phyloP scores from a whole-genome alignment of 1,140 invertebrate genomes.

The Drosophila teissieri region DNA sequence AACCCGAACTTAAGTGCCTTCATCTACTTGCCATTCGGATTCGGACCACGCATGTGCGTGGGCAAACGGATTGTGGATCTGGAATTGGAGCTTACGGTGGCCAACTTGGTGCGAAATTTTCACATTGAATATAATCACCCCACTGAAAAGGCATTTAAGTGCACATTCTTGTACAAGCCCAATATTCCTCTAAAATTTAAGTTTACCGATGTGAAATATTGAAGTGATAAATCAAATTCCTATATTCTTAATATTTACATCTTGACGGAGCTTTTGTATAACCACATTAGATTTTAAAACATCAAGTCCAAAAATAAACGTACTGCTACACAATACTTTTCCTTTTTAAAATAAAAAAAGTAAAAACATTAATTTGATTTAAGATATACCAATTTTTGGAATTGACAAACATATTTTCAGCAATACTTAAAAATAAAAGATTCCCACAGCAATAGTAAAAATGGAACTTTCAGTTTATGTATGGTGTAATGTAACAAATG shows the following conservation, averaged over 20 bases:
- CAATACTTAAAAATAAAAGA: too few relatives aligned
- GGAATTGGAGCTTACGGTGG: constrained; percentile 88
- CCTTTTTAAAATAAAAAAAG: too few relatives aligned
- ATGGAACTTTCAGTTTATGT: too few relatives aligned
- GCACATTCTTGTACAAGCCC: constrained; percentile 47
- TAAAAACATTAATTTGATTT: too few relatives aligned
- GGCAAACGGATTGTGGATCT: constrained; percentile 89
- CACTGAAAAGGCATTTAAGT: constrained; percentile 52
- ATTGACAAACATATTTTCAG: too few relatives aligned
- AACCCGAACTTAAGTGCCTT: constrained; percentile 86
- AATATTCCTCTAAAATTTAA: constrained; percentile 67
- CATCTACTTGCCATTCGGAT: constrained; percentile 87
- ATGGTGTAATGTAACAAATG: neutral
- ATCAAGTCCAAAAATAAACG: too few relatives aligned
- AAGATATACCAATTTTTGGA: too few relatives aligned
- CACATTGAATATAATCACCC: constrained; percentile 85
- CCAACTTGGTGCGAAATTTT: constrained; percentile 87
- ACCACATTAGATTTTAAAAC: too few relatives aligned
- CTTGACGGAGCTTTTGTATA: too few relatives aligned
- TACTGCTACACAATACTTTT: too few relatives aligned
- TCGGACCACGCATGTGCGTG: constrained; percentile 86
- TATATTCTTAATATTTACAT: too few relatives aligned
- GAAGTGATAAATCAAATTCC: neutral
- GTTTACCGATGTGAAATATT: constrained; percentile 62
- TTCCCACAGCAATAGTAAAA: too few relatives aligned